phyloP scores from a whole-genome alignment of 2,797 vertebrate genomes.

The Coendou prehensilis region DNA sequence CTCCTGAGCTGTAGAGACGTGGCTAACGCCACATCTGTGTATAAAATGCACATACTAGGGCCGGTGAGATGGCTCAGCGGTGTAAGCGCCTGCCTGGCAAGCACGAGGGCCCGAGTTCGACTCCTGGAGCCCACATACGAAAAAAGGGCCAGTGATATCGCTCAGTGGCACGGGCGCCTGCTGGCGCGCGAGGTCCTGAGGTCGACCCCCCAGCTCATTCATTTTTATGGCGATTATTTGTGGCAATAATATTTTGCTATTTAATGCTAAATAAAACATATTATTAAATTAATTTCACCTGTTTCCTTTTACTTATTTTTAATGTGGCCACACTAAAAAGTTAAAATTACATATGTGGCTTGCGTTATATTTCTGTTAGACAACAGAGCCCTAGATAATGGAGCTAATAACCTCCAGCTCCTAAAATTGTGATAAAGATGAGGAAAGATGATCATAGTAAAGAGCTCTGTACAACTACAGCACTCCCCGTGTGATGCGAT shows the following conservation, averaged over 20 bases:
- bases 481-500: neutral
- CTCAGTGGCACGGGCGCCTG: no score
- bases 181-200: no score
- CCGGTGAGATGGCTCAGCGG: no score
- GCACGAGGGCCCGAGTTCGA: no score
- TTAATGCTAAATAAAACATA: conserved; percentile 22
- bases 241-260: neutral
- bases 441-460: neutral
- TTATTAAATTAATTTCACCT: conserved; percentile 7
- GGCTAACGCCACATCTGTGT: neutral
- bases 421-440: neutral
- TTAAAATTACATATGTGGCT: neutral
- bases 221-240: neutral
- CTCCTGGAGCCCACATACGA: no score
- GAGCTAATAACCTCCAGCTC: neutral
- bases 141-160: no score
- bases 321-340: neutral
- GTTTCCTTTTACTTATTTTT: neutral
- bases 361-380: neutral
- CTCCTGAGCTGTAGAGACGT: neutral
- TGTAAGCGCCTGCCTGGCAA: no score
- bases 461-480: neutral
- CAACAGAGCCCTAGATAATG: neutral
- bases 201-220: no score
- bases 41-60: neutral